A percentile compares a stretch with the other conserved stretches of the same genome.
These are phyloP conservation scores for Scolanthus callimorphus DNA, from an alignment of 92 coral and sea anemone species.

Conservation along the genomic window DNA sequence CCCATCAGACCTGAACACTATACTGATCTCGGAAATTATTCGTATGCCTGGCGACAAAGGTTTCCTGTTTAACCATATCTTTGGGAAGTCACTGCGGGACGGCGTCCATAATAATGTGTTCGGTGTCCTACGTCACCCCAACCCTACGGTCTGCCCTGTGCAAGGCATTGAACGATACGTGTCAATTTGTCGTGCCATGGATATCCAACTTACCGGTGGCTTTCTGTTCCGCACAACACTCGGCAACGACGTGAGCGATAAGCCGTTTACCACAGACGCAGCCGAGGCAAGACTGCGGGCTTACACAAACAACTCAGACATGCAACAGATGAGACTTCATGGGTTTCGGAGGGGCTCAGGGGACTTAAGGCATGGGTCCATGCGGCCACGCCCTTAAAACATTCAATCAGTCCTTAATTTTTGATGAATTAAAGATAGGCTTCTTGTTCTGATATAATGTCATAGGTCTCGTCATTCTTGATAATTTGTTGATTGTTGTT, in stretches of 20 bases:
- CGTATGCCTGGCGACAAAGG: constrained; percentile 6
- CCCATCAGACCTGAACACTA: neutral
- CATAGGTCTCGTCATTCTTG: no score
- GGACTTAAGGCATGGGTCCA: no score
- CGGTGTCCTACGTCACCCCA: constrained; percentile 6
- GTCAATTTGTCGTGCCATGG: neutral
- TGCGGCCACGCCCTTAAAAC: no score
- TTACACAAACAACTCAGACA: neutral
- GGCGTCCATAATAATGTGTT: constrained; percentile 2
- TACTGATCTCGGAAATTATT: neutral
- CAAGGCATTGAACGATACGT: neutral
- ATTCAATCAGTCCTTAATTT: no score
- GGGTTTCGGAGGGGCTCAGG: neutral
- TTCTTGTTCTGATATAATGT: no score
- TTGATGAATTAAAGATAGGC: no score
- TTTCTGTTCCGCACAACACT: neutral
- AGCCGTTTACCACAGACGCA: constrained; percentile 3
- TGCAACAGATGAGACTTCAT: neutral
- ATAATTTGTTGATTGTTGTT: no score
- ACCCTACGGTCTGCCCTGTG: neutral
- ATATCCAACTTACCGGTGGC: neutral
- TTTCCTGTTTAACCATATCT: neutral
- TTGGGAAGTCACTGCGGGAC: neutral
- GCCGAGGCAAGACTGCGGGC: constrained; percentile 4
- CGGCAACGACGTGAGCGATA: neutral